phyloP scores from a whole-genome alignment of 2,888 invertebrate species.

The Polymixis lichenea region DNA sequence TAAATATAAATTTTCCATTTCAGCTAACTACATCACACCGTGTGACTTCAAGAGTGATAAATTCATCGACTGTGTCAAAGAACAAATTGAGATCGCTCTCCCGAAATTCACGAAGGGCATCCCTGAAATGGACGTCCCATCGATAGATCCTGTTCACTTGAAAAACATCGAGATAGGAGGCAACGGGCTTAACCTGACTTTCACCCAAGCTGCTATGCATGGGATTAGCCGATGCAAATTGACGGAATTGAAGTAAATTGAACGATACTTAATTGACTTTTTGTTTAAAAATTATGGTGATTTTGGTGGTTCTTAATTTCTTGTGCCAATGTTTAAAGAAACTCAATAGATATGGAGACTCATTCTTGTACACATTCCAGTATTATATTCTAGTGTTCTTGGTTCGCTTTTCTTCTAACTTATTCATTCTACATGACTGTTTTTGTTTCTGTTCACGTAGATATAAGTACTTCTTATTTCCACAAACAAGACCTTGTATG shows the following conservation, averaged over 20 bases:
- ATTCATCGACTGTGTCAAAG: constrained; percentile 76
- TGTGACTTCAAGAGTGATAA: constrained; percentile 75
- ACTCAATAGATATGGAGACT: background rate
- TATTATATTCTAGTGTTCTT: background rate
- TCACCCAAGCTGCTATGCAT: constrained; percentile 78
- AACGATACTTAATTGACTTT: background rate
- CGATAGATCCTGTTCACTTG: constrained; percentile 82
- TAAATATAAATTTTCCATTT: constrained; percentile 64
- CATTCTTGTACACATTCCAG: background rate
- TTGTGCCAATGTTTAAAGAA: background rate
- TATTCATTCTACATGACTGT: constrained; percentile 9
- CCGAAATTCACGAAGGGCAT: constrained; percentile 83
- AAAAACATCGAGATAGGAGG: constrained; percentile 83
- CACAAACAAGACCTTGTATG: constrained; percentile 44
- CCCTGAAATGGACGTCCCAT: constrained; percentile 80
- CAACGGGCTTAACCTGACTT: constrained; percentile 80
- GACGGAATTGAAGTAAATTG: constrained; percentile 80
- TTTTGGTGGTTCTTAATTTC: background rate
- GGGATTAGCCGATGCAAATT: constrained; percentile 78
- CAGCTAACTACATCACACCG: constrained; percentile 83
- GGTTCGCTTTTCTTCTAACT: constrained; percentile 21
- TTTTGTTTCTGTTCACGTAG: constrained; percentile 38
- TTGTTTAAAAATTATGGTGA: background rate
- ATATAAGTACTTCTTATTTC: constrained; percentile 15
- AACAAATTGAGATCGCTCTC: constrained; percentile 77